A percentile compares a stretch with the other conserved stretches of the same genome.
These are phyloP conservation scores for Sepioteuthis lessoniana DNA, from an alignment of 2,888 invertebrate species.

Conservation along the genomic window DNA sequence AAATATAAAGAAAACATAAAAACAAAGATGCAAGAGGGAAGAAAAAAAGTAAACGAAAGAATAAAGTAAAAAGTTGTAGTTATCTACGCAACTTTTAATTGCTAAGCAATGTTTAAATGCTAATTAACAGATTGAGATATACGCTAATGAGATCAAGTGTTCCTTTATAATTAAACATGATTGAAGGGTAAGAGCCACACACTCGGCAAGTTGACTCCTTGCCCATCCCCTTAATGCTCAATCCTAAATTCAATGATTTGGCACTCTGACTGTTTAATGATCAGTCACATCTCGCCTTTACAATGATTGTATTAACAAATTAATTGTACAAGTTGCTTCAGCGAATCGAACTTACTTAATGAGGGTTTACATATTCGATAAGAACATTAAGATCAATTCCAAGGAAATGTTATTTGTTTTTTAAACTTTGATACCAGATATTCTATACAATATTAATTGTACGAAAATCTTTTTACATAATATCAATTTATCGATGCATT, in stretches of 20 bases:
- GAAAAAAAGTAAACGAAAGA: not conserved
- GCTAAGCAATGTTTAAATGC: not conserved
- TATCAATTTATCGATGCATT: not conserved
- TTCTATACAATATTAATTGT: not conserved
- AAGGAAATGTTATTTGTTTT: not conserved
- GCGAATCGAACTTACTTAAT: not conserved
- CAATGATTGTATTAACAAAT: not conserved
- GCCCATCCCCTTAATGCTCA: not conserved
- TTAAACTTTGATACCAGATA: not conserved
- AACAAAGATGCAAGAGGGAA: too few relatives aligned
- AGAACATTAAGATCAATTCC: not conserved
- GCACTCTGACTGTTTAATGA: not conserved
- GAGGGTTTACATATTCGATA: not conserved
- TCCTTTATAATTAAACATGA: not conserved
- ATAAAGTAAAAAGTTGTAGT: not conserved
- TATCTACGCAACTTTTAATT: not conserved
- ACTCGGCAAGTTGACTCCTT: not conserved
- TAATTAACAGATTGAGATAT: not conserved
- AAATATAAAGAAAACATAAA: too few relatives aligned
- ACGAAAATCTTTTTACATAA: not conserved
- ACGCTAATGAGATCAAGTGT: conserved; percentile 6
- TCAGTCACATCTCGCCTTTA: not conserved
- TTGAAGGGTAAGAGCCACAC: not conserved
- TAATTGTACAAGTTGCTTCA: not conserved
- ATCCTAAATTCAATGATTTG: not conserved